Evolutionary conservation across 1,140 invertebrate genomes (phyloP).

Genomic region (Wiebesia pumilae): DNA sequence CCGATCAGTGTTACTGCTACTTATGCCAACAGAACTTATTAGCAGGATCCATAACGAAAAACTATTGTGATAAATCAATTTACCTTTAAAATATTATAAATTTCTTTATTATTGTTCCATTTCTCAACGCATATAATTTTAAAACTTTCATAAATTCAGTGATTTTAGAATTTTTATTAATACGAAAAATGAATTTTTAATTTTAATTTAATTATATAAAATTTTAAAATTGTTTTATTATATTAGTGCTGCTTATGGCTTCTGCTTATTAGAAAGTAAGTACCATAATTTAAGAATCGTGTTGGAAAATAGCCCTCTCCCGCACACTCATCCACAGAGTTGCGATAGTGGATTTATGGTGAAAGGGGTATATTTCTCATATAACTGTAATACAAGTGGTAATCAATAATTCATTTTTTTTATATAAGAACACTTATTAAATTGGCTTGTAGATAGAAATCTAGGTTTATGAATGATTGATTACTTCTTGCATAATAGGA

Average conservation of each 20-base stretch:
- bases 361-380: constrained; percentile 66
- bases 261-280: constrained; percentile 27
- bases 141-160: neutral
- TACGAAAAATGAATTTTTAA: neutral
- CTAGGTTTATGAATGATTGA: constrained; percentile 26
- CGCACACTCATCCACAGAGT: constrained; percentile 69
- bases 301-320: constrained; percentile 66
- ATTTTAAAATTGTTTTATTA: constrained; percentile 33
- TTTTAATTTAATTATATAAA: neutral
- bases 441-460: neutral
- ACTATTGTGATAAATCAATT: constrained; percentile 25
- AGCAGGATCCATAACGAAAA: constrained; percentile 23
- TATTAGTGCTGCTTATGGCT: constrained; percentile 15
- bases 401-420: constrained; percentile 36
- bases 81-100: neutral
- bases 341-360: constrained; percentile 71
- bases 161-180: neutral
- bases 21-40: constrained; percentile 51
- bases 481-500: constrained; percentile 33
- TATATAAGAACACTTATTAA: constrained; percentile 28
- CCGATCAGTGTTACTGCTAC: constrained; percentile 42
- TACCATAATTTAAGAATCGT: constrained; percentile 34
- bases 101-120: neutral
- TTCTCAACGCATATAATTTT: neutral
- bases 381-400: constrained; percentile 18